Evolutionary conservation across 2,113 vertebrate species (phyloP).

Genomic region (Dipodomys spectabilis): DNA sequence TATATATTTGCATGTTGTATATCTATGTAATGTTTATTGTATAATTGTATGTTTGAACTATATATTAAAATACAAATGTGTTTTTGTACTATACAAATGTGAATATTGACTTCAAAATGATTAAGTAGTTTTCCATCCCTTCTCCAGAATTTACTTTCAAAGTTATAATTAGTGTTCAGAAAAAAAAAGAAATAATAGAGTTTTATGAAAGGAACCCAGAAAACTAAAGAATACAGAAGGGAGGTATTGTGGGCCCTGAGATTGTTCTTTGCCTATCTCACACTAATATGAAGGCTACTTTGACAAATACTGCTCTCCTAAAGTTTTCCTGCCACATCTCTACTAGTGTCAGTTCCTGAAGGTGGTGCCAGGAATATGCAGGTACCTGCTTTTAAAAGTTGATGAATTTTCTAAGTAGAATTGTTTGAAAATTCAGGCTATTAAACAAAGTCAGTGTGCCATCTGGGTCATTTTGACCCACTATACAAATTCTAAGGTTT

Average conservation of each 20-base stretch:
- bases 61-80: too few species aligned
- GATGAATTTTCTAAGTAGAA: conserved; percentile 24
- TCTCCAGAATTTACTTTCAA: conserved; percentile 21
- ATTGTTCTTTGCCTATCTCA: background rate
- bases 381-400: background rate
- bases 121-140: background rate
- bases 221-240: background rate
- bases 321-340: background rate
- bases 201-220: background rate
- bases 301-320: background rate
- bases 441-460: background rate
- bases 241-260: background rate
- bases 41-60: too few species aligned
- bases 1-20: too few species aligned
- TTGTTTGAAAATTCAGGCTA: conserved; percentile 10
- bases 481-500: background rate
- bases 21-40: too few species aligned
- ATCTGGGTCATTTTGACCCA: conserved; percentile 57
- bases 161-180: background rate
- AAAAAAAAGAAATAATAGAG: background rate
- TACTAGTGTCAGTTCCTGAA: background rate
- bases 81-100: background rate
- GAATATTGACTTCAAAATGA: conserved; percentile 23
- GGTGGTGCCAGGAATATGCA: background rate
- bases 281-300: background rate